Evolutionary conservation across 2,113 vertebrate genomes (phyloP).

Genomic region (Dicerorhinus sumatrensis): DNA sequence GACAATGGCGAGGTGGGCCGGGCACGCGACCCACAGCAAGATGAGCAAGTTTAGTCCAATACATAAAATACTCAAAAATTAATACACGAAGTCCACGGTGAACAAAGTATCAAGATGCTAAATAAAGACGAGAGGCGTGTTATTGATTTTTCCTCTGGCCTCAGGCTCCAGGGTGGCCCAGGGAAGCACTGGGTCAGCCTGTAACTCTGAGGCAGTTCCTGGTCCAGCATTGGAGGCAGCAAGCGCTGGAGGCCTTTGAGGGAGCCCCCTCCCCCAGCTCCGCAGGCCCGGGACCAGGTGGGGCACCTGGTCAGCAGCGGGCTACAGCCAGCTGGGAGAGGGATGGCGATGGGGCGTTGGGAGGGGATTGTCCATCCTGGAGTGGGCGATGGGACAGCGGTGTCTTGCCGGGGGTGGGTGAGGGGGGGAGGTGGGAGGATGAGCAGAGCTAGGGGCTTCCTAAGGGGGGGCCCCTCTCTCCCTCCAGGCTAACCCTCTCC

Average conservation of each 20-base stretch:
- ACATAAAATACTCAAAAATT: neutral
- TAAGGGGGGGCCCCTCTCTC: neutral
- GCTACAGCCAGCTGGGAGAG: neutral
- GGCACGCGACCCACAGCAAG: fast-evolving
- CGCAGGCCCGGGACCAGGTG: fast-evolving
- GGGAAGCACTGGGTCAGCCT: fast-evolving
- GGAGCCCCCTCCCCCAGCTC: no score
- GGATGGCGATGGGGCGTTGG: fast-evolving
- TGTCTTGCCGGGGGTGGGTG: neutral
- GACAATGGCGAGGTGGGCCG: fast-evolving
- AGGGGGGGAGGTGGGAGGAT: no score
- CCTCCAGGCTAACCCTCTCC: neutral
- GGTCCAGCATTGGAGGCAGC: no score
- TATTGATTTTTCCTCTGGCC: fast-evolving
- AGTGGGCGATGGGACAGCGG: fast-evolving
- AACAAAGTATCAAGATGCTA: neutral
- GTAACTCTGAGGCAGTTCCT: fast-evolving
- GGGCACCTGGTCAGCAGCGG: neutral
- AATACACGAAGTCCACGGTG: no score
- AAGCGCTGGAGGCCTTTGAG: neutral
- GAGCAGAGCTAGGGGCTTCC: neutral
- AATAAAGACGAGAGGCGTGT: no score
- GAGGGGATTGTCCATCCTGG: neutral
- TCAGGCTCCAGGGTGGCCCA: neutral
- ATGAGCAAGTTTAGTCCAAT: fast-evolving